phyloP scores from a whole-genome alignment of 2,113 vertebrate species.

The Paradoxurus hermaphroditus region DNA sequence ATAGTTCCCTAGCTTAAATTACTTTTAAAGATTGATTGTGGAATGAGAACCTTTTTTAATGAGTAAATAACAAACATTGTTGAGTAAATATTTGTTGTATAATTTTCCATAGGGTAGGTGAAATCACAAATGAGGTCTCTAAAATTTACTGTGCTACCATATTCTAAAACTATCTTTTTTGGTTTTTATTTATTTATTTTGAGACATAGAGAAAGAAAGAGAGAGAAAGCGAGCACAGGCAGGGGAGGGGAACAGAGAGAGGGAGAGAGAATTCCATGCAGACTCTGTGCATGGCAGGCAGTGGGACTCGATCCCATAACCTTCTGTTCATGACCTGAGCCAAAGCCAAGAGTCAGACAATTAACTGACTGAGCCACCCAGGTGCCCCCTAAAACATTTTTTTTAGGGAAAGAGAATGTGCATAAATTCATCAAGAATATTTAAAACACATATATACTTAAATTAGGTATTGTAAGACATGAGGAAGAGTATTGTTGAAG shows the following conservation, averaged over 20 bases:
- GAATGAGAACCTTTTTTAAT: not conserved
- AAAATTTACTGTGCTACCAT: not conserved
- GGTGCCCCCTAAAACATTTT: not conserved
- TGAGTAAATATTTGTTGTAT: not conserved
- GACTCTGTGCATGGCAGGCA: too few relatives aligned
- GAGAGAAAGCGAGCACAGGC: too few relatives aligned
- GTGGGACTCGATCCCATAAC: too few relatives aligned
- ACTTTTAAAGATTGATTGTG: not conserved
- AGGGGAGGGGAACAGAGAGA: too few relatives aligned
- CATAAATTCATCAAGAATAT: not conserved
- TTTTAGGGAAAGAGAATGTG: not conserved
- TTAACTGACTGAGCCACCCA: too few relatives aligned
- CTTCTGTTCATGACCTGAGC: too few relatives aligned
- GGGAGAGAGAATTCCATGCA: too few relatives aligned
- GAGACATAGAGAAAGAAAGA: too few relatives aligned
- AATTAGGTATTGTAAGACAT: not conserved
- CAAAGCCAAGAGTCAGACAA: too few relatives aligned
- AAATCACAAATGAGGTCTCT: not conserved
- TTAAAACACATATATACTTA: not conserved
- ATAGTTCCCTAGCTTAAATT: not conserved
- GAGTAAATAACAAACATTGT: not conserved
- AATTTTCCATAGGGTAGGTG: not conserved
- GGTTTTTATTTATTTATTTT: too few relatives aligned
- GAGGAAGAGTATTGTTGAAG: not conserved
- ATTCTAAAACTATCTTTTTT: not conserved